Evolutionary conservation across 2,797 vertebrate species (phyloP).

Genomic region (Poeciliopsis infans): DNA sequence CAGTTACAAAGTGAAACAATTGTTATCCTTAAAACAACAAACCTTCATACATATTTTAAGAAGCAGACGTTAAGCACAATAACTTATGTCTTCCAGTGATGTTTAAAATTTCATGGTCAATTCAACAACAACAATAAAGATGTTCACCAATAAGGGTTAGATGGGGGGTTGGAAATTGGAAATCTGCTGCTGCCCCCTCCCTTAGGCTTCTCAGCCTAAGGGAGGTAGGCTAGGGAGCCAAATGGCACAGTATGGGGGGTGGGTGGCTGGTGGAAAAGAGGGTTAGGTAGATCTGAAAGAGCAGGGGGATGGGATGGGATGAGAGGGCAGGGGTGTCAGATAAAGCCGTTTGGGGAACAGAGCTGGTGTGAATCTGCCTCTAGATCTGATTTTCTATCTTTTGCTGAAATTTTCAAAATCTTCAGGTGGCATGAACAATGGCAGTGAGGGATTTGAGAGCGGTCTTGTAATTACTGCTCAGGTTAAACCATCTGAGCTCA

Average conservation of each 20-base stretch:
- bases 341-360: conserved; percentile 56
- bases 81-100: conserved; percentile 16
- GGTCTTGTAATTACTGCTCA: conserved; percentile 42
- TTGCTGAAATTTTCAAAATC: conserved; percentile 20
- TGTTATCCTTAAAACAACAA: neutral
- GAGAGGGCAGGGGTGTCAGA: conserved; percentile 49
- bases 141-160: conserved; percentile 46
- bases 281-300: conserved; percentile 42
- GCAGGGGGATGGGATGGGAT: conserved; percentile 46
- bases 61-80: too few species aligned
- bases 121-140: conserved; percentile 46
- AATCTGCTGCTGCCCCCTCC: conserved; percentile 24
- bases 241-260: conserved; percentile 23
- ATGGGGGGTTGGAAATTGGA: conserved; percentile 49
- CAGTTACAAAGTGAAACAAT: neutral
- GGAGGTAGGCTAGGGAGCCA: conserved; percentile 44
- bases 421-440: conserved; percentile 12
- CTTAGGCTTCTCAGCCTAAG: neutral
- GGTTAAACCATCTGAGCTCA: conserved; percentile 43
- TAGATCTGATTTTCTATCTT: conserved; percentile 44
- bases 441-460: conserved; percentile 13
- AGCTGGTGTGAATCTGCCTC: conserved; percentile 69
- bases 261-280: conserved; percentile 27
- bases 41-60: neutral
- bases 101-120: conserved; percentile 31